These are phyloP conservation scores for Peribatodes rhomboidaria DNA, from an alignment of 2,888 invertebrate species.

Conservation along the genomic window DNA sequence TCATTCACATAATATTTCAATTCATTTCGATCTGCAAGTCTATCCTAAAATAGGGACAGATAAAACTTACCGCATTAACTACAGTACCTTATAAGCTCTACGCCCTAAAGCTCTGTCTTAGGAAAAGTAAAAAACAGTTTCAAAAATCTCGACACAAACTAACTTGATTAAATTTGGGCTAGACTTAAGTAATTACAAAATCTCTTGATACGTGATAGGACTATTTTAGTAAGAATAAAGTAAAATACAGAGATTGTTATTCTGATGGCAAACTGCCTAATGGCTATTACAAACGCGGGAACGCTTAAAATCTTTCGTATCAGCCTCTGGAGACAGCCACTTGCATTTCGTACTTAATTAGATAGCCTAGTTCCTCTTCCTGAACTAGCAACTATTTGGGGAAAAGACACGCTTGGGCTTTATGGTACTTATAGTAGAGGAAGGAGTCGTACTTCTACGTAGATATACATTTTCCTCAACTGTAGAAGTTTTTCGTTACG, in stretches of 20 bases:
- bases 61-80: too few relatives aligned
- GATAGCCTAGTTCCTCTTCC: conserved; percentile 6
- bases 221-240: conserved; percentile 4
- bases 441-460: too few relatives aligned
- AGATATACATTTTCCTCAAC: too few relatives aligned
- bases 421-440: background rate
- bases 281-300: conserved; percentile 19
- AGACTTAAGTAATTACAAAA: conserved; percentile 12
- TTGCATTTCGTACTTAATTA: conserved; percentile 20
- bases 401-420: background rate
- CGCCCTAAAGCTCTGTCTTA: too few relatives aligned
- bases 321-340: conserved; percentile 11
- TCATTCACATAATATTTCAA: too few relatives aligned
- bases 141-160: background rate
- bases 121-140: too few relatives aligned
- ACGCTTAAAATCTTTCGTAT: conserved; percentile 26
- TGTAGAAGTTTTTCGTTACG: too few relatives aligned
- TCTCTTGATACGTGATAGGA: conserved; percentile 21
- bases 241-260: conserved; percentile 18
- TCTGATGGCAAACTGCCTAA: conserved; percentile 30
- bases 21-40: too few relatives aligned
- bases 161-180: background rate
- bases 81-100: too few relatives aligned
- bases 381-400: background rate
- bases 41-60: too few relatives aligned